These are phyloP conservation scores for Anarrhichthys ocellatus DNA, from an alignment of 2,113 vertebrate genomes.

Conservation along the genomic window DNA sequence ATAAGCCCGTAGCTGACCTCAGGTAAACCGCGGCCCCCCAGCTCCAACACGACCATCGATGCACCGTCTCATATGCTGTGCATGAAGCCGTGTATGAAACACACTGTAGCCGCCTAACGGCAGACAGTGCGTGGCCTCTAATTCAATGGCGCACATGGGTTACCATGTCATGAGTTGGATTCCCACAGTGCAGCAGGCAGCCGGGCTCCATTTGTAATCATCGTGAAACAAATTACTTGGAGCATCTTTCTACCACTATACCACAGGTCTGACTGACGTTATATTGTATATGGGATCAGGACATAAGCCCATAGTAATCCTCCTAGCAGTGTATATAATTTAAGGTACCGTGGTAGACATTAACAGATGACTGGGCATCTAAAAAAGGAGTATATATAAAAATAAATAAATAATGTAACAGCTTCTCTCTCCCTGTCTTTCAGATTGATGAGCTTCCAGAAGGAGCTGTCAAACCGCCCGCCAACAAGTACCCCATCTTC, in stretches of 20 bases:
- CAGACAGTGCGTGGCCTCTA: neutral
- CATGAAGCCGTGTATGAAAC: neutral
- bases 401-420: neutral
- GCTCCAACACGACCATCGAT: neutral
- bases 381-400: neutral
- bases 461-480: slow-evolving; percentile 97
- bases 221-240: neutral
- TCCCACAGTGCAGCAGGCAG: neutral
- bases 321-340: neutral
- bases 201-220: slow-evolving; percentile 2
- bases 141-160: neutral
- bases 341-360: neutral
- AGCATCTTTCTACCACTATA: neutral
- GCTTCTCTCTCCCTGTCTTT: slow-evolving; percentile 57
- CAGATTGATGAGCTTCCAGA: slow-evolving; percentile 99
- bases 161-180: neutral
- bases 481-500: slow-evolving; percentile 99
- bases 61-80: neutral
- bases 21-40: slow-evolving; percentile 33
- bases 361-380: neutral
- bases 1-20: slow-evolving; percentile 44
- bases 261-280: neutral
- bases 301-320: neutral
- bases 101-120: neutral
- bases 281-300: neutral